phyloP scores from a whole-genome alignment of 2,113 vertebrate species.

The Peromyscus polionotus region DNA sequence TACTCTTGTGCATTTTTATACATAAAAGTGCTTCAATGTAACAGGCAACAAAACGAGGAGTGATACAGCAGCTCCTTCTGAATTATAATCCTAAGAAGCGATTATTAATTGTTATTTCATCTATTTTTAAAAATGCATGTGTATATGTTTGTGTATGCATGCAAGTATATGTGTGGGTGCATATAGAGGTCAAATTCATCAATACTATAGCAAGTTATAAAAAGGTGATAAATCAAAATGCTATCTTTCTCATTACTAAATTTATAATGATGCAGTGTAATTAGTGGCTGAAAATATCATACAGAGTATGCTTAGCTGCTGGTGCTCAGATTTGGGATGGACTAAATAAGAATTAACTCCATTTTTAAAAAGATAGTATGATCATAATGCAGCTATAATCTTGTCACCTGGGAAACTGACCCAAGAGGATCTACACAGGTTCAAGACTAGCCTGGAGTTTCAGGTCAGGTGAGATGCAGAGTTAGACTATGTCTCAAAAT shows the following conservation, averaged over 20 bases:
- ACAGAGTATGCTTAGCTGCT: conserved; percentile 14
- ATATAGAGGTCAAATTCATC: conserved; percentile 21
- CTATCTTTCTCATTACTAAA: conserved; percentile 50
- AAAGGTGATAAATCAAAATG: conserved; percentile 35
- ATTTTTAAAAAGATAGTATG: background rate
- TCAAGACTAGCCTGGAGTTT: background rate
- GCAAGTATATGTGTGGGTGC: background rate
- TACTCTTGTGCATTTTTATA: conserved; percentile 12
- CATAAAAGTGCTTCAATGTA: background rate
- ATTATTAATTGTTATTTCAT: background rate
- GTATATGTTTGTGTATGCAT: background rate
- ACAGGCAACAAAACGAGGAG: conserved; percentile 44
- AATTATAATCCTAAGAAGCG: background rate
- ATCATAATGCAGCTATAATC: background rate
- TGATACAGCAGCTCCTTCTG: background rate
- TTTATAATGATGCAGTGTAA: conserved; percentile 41
- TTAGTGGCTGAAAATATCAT: conserved; percentile 45
- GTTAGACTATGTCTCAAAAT: background rate
- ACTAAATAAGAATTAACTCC: conserved; percentile 39
- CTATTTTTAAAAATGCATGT: background rate
- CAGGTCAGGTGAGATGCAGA: background rate
- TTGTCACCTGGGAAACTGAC: background rate
- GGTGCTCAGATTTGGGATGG: background rate
- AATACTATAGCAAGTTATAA: conserved; percentile 39
- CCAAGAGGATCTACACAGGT: background rate